A percentile compares a stretch with the other conserved stretches of the same genome.
These are phyloP conservation scores for Labia minor DNA, from an alignment of 2,888 invertebrate species.

Conservation along the genomic window DNA sequence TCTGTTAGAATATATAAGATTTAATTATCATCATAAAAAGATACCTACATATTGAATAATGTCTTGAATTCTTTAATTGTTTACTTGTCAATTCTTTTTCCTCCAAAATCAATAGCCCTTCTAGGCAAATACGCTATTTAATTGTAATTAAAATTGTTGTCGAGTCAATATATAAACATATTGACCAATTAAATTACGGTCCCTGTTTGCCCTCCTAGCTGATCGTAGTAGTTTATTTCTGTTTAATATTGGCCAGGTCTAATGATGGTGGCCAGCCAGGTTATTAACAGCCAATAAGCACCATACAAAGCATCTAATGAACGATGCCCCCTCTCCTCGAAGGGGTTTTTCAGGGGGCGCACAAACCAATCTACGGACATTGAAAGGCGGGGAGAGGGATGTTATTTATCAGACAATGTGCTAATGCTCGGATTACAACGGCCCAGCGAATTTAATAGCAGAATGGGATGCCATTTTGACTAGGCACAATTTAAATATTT, in stretches of 20 bases:
- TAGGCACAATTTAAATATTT: constrained; percentile 1
- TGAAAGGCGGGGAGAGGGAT: background rate
- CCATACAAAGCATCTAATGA: constrained; percentile 13
- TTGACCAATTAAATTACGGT: background rate
- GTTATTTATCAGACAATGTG: constrained; percentile 5
- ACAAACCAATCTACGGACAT: background rate
- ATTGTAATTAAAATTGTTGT: constrained; percentile 8
- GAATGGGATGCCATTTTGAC: background rate
- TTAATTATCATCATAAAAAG: too few species aligned
- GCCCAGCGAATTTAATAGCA: background rate
- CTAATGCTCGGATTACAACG: constrained; percentile 7
- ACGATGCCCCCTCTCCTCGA: too few species aligned
- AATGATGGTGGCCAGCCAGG: background rate
- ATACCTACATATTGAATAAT: too few species aligned
- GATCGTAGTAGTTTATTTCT: constrained; percentile 3
- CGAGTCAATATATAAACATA: constrained; percentile 1
- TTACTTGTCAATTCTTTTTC: too few species aligned
- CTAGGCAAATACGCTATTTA: background rate
- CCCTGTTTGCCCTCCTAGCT: background rate
- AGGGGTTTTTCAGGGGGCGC: constrained; percentile 8
- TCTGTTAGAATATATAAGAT: too few species aligned
- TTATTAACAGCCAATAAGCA: constrained; percentile 7
- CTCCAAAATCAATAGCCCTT: too few species aligned
- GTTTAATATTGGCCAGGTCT: constrained; percentile 13
- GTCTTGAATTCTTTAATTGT: too few species aligned